Percentiles rank a stretch among this genome's conserved stretches.
phyloP scores from a whole-genome alignment of 1,140 invertebrate genomes.

The Alviniconcha marisindica region DNA sequence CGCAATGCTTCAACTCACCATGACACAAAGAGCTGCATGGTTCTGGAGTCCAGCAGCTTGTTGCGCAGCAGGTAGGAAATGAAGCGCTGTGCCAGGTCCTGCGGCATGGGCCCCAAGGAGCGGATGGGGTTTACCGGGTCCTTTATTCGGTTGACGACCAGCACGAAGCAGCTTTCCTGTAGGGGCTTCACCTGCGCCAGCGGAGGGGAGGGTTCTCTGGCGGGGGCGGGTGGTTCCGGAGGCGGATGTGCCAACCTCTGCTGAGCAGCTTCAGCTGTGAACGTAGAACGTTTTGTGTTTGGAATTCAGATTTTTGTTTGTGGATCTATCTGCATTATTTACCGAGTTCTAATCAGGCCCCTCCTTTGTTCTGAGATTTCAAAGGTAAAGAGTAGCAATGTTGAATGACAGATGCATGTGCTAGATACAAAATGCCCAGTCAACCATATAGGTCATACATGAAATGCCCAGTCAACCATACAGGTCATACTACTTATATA shows the following conservation, averaged over 20 bases:
- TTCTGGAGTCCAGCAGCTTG: constrained; percentile 63
- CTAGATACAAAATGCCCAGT: no score
- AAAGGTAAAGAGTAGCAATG: no score
- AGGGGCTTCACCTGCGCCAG: constrained; percentile 49
- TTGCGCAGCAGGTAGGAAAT: constrained; percentile 64
- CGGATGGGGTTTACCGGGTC: constrained; percentile 58
- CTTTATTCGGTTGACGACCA: constrained; percentile 57
- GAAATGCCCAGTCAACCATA: no score
- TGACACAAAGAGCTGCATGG: constrained; percentile 68
- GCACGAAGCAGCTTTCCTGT: constrained; percentile 54
- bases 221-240: constrained; percentile 16
- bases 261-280: constrained; percentile 62
- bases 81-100: constrained; percentile 64
- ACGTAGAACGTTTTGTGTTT: no score
- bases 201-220: neutral
- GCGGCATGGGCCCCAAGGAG: constrained; percentile 61
- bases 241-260: constrained; percentile 47
- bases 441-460: no score
- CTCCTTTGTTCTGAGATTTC: no score
- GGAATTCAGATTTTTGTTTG: no score
- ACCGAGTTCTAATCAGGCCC: no score
- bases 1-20: constrained; percentile 65
- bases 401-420: no score
- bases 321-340: no score
- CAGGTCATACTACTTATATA: no score